Base-by-base conservation (phyloP, 2,113 vertebrate species). In the Galeopterus variegatus region DNA sequence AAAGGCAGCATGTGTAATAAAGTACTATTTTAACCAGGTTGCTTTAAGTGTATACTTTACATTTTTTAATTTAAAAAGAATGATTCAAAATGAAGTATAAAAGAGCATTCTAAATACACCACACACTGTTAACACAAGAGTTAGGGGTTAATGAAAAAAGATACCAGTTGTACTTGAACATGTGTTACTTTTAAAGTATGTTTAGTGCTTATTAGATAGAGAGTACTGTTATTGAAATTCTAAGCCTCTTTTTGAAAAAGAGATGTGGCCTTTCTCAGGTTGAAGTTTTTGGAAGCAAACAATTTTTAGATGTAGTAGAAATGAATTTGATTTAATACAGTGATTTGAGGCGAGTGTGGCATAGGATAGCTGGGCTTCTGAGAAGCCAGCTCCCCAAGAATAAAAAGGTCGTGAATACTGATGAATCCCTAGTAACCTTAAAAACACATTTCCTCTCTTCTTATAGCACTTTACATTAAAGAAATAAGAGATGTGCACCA, bases 221-320 rank as follows among this genome's bases (percentile, higher is more conserved):
- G 41, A 10, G 24, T 75, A 64, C 72, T 92, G 21, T 88, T 89
- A 82, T 33, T 92, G 77, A 96, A 92, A 89, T n/a, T 64, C 36
- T 14, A 94, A 90, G 13, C 1, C 13, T 79, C 72, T 81, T 60
- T 69, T 92, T 65, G 70, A n/a, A 84, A 91, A 77, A 84, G 48
- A 76, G 5, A 88, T 58, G 23, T 15, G 45, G 31, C 5, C 60
- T 93, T 93, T 87, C 54, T 60, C 69, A 82, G 48, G 86, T 50
- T n/a, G 50, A 21, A 45, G 26, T 72, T 83, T 91, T 80, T 73
- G 10, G 54, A 45, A 96, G 92, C 54, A 88, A 84, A 64, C 33
- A 70, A 72, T 81, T 67, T 90, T 94, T 87, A 82, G 64, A 60
- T 54, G 24, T 8, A 19, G 28, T 41, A 52, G 5, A 77, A 72